Conservation (phyloP, 2,797 vertebrate genomes). For the Rhynchotus rufescens region DNA sequence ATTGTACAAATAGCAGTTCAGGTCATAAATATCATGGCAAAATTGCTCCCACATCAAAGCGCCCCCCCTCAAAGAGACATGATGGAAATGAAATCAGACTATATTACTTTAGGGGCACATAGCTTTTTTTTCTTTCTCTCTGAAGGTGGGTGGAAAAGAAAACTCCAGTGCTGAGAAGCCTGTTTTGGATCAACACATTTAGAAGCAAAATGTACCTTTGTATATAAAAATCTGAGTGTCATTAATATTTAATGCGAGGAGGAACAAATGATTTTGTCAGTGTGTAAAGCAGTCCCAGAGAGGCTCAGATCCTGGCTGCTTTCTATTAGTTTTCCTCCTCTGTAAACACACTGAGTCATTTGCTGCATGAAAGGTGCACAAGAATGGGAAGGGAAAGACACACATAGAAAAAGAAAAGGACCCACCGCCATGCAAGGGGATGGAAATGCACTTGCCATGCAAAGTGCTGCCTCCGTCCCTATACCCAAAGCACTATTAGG, state of each 20-base stretch:
- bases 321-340: constrained; percentile 79
- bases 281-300: constrained; percentile 77
- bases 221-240: constrained; percentile 77
- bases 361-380: constrained; percentile 61
- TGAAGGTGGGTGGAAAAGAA: constrained; percentile 49
- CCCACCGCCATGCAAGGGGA: background rate
- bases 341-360: constrained; percentile 80
- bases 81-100: constrained; percentile 66
- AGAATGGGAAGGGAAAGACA: constrained; percentile 21
- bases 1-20: constrained; percentile 50
- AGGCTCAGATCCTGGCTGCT: constrained; percentile 76
- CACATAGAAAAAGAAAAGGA: background rate
- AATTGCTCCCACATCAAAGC: constrained; percentile 57
- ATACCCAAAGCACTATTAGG: background rate
- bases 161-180: constrained; percentile 54
- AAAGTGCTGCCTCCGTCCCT: background rate
- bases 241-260: constrained; percentile 81
- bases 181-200: constrained; percentile 75
- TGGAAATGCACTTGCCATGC: background rate
- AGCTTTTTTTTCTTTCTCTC: background rate
- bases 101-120: constrained; percentile 54
- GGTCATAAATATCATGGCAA: constrained; percentile 61
- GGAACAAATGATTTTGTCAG: constrained; percentile 82
- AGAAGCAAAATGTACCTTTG: constrained; percentile 83
- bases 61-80: constrained; percentile 29